Base-by-base conservation (phyloP, 2,888 invertebrate species). In the Tupiocoris notatus region DNA sequence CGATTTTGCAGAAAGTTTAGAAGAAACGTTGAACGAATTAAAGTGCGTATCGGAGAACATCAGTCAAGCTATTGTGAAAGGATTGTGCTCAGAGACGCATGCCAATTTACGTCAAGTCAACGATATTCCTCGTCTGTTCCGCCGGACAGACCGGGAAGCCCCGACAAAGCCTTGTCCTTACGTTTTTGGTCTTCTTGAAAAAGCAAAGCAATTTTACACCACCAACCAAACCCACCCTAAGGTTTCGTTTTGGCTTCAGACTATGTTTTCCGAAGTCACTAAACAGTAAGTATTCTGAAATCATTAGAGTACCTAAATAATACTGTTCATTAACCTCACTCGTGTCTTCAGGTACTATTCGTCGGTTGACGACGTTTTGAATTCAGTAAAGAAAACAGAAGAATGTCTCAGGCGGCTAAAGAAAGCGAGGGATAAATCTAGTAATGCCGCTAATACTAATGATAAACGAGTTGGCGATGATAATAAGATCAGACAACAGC, bases 321-420 rank as follows among this genome's bases (percentile, higher is more conserved):
- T 12, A 54, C 9, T 54, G 12, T 54, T 54, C 54, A 54, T 54
- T 7, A 54, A 9, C 54, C 54, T 54, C 54, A 54, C 54, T 54
- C 54, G 12, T 77, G n/a, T n/a, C n/a, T 83, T 18, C 78, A 88
- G 87, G 81, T 93, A 93, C 84, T 88, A 88, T 82, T 87, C 86
- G 81, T 88, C 92, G 78, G 94, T 96, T 17, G 88, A 89, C 81
- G 95, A 96, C 84, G 95, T 98, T 1, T 85, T 98, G 79, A 93
- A 91, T 63, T 96, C 96, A 0, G 96, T 98, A 9, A 93, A 94
- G 83, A 95, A 93, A 86, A 98, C 97, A 81, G 97, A 98, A 83
- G 96, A 97, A 83, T 96, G 96, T 75, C 85, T 98, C 79, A 89
- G 94, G 82, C 89, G 96, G 81, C 86, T 98, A 83, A 96, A 96